These are phyloP conservation scores for Camponotus pennsylvanicus DNA, from an alignment of 1,140 invertebrate genomes.

Conservation along the genomic window DNA sequence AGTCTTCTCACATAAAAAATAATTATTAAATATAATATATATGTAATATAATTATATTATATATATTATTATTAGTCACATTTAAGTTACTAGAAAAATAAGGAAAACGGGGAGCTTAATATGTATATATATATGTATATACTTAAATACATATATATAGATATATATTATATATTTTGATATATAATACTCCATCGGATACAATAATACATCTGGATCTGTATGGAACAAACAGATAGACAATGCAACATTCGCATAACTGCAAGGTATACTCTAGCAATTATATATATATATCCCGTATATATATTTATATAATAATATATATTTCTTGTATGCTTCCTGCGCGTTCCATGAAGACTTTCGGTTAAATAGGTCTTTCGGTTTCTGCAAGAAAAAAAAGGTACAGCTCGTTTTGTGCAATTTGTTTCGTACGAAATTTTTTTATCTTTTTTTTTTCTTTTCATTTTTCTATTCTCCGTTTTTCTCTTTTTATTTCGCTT, in stretches of 20 bases:
- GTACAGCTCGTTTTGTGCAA: conserved; percentile 79
- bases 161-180: conserved; percentile 72
- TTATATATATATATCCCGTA: conserved; percentile 75
- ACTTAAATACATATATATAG: conserved; percentile 55
- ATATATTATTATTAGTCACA: neutral
- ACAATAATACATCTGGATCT: conserved; percentile 83
- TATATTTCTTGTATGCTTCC: conserved; percentile 73
- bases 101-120: neutral
- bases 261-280: conserved; percentile 81
- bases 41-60: too few relatives aligned
- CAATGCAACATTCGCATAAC: conserved; percentile 82
- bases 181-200: conserved; percentile 82
- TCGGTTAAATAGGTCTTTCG: conserved; percentile 79
- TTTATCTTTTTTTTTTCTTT: conserved; percentile 19
- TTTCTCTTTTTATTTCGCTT: conserved; percentile 29
- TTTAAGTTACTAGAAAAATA: neutral
- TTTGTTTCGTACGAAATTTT: conserved; percentile 70
- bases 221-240: conserved; percentile 83
- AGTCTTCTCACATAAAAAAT: too few relatives aligned
- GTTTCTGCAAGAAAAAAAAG: conserved; percentile 76
- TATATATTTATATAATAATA: conserved; percentile 73
- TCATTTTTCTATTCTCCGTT: conserved; percentile 27
- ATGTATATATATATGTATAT: too few relatives aligned
- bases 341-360: conserved; percentile 80
- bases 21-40: too few relatives aligned